Base-by-base conservation (phyloP, 92 coral and sea anemone species). In the Palythoa heliodiscus region DNA sequence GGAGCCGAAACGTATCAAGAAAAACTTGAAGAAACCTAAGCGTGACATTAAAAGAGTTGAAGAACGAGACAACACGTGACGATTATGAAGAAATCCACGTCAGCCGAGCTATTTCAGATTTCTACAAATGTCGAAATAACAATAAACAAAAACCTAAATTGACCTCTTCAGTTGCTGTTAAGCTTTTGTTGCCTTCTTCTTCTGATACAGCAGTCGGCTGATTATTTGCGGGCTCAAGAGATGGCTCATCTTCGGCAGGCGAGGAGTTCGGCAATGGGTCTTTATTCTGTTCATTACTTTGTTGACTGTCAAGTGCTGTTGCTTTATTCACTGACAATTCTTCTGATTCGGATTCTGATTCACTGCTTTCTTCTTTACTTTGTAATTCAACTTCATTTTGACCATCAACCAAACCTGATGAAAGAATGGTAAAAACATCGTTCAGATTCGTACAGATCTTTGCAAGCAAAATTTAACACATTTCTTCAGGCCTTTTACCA, bases 111-210 rank as follows among this genome's bases (percentile, higher is more conserved):
- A 29, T 1, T 29, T 29, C 0, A 29, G 35, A 29, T 29, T 29
- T 29, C 35, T 29, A 29, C 35, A 25, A 69, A 25, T 29, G 4
- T 2, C 14, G 15, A 69, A 19, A 64, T 58, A 19, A 25, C 19
- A 14, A 13, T 43, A 0, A 69, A 29, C 7, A 4, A 5, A 11
- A 20, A 67, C 38, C 5, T 5, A 29, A 69, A 69, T 8, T 53
- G n/a, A 80, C 84, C 84, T 80, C 84, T 50, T 80, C 84, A 43
- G 84, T 19, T 64, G 60, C 57, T 12, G 84, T 80, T 68, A 80
- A 66, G 14, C 84, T 80, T 48, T 70, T 64, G 47, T 80, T 66
- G 24, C 74, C 20, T 64, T 66, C 84, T 47, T 20, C 22, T 12
- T 80, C 74, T 80, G 84, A 10, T 20, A 12, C 73, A 24, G 74